A percentile compares a stretch with the other conserved stretches of the same genome.
Conservation (phyloP, 1,140 invertebrate genomes). For the Aethina tumida region DNA sequence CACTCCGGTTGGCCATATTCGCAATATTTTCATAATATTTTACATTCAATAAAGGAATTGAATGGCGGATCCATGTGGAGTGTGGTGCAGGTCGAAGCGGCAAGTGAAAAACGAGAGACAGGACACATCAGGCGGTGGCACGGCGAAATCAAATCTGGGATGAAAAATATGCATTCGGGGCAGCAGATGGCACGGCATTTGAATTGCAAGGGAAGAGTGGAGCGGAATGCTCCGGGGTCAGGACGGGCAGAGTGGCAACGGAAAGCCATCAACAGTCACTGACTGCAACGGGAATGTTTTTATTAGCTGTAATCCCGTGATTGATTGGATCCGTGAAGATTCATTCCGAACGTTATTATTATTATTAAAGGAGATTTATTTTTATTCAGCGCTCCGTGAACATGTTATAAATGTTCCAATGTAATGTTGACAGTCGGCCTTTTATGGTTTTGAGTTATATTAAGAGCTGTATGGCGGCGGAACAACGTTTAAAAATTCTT, state of each 20-base stretch:
- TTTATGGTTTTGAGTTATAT: too few species aligned
- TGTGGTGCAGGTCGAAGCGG: neutral
- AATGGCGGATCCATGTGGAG: neutral
- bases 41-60: too few species aligned
- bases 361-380: slow-evolving; percentile 29
- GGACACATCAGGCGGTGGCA: slow-evolving; percentile 18
- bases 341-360: slow-evolving; percentile 20
- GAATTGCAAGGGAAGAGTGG: slow-evolving; percentile 28
- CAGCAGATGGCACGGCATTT: slow-evolving; percentile 32
- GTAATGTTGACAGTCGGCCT: too few species aligned
- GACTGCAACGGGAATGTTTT: slow-evolving; percentile 35
- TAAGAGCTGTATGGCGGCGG: too few species aligned
- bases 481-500: too few species aligned
- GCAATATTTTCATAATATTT: too few species aligned
- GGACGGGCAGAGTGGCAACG: too few species aligned
- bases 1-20: too few species aligned
- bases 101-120: slow-evolving; percentile 10
- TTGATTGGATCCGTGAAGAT: slow-evolving; percentile 31
- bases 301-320: slow-evolving; percentile 36
- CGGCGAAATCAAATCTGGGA: slow-evolving; percentile 24
- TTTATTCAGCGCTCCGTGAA: too few species aligned
- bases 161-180: slow-evolving; percentile 28
- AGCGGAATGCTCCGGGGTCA: too few species aligned
- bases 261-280: slow-evolving; percentile 24
- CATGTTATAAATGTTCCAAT: too few species aligned